Conservation (phyloP, 2,888 invertebrate genomes). For the Calliphora vomitoria region DNA sequence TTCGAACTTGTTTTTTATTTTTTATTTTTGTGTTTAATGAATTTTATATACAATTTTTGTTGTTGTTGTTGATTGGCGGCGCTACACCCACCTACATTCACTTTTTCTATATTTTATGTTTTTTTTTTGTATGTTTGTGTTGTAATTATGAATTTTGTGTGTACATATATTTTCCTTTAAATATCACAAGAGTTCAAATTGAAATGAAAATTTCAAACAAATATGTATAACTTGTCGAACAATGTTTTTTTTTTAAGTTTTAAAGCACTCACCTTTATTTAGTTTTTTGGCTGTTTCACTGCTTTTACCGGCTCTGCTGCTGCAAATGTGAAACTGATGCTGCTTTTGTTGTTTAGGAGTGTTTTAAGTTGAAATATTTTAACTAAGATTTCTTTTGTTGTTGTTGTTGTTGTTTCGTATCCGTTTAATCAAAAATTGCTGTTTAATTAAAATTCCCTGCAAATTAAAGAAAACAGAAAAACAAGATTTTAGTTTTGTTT, state of each 20-base stretch:
- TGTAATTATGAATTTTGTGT: constrained; percentile 8
- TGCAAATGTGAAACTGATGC: background rate
- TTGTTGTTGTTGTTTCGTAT: constrained; percentile 37
- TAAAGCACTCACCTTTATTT: constrained; percentile 65
- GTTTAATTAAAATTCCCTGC: constrained; percentile 49
- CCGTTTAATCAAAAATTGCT: constrained; percentile 43
- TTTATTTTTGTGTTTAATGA: constrained; percentile 34
- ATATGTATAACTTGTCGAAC: background rate
- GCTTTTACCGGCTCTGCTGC: background rate
- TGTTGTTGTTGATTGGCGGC: constrained; percentile 54
- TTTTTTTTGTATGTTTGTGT: constrained; percentile 7
- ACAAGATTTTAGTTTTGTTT: constrained; percentile 2
- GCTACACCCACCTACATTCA: constrained; percentile 70
- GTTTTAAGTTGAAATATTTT: constrained; percentile 25
- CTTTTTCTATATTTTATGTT: constrained; percentile 40
- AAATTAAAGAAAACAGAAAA: constrained; percentile 36
- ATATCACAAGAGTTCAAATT: constrained; percentile 62
- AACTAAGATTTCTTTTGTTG: constrained; percentile 34
- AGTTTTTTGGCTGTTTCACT: constrained; percentile 17
- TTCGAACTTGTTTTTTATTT: constrained; percentile 36
- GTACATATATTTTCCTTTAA: constrained; percentile 22
- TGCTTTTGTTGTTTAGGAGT: constrained; percentile 27
- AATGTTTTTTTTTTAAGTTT: constrained; percentile 6
- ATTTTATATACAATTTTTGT: constrained; percentile 22
- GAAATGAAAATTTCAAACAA: constrained; percentile 1